These are phyloP conservation scores for Hirundo rustica DNA, from an alignment of 2,797 vertebrate genomes.

Conservation along the genomic window DNA sequence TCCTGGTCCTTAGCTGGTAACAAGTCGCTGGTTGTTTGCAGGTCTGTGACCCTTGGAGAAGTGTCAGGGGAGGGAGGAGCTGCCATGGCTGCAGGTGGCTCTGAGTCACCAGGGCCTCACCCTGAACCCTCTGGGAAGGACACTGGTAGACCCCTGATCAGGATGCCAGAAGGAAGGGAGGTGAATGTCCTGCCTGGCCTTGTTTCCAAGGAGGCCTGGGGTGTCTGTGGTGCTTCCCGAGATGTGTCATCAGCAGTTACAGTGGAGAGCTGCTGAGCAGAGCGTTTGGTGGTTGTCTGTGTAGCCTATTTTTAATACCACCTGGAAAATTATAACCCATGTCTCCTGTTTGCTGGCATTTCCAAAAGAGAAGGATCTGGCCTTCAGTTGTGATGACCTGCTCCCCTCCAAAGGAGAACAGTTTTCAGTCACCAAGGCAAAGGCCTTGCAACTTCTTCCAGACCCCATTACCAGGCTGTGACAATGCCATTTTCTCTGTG, in stretches of 20 bases:
- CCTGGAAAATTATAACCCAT: background rate
- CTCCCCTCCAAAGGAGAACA: background rate
- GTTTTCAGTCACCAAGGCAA: background rate
- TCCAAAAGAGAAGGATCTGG: background rate
- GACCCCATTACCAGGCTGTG: background rate
- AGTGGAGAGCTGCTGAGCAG: conserved; percentile 14
- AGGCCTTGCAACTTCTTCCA: background rate
- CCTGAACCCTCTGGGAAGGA: background rate
- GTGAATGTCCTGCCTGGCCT: background rate
- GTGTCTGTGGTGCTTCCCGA: background rate
- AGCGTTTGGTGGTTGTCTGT: background rate
- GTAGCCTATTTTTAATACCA: background rate
- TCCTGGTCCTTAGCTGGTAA: background rate
- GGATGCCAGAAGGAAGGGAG: background rate
- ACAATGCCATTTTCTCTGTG: background rate
- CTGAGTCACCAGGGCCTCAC: background rate
- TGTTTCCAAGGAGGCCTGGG: background rate
- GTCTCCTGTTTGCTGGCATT: background rate
- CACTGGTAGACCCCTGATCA: background rate
- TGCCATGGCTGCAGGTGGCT: background rate
- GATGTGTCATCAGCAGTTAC: background rate
- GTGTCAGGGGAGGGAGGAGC: background rate
- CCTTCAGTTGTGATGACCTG: background rate
- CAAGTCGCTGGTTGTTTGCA: background rate
- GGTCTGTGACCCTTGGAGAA: background rate